A percentile compares a stretch with the other conserved stretches of the same genome.
Conservation (phyloP, 2,888 invertebrate species). For the Chloroclysta siterata region DNA sequence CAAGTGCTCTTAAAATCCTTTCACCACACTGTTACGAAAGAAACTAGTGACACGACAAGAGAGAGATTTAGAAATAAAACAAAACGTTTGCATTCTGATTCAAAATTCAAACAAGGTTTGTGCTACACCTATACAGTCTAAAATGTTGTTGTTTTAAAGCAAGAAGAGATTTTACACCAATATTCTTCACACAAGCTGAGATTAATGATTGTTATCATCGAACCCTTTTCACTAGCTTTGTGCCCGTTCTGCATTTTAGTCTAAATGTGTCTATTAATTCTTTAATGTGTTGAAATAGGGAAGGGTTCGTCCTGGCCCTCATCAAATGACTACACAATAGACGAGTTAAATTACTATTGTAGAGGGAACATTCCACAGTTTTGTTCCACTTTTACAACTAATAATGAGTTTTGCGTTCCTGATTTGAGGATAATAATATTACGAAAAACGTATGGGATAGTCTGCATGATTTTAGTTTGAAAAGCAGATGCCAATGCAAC, state of each 20-base stretch:
- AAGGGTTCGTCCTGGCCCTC: constrained; percentile 58
- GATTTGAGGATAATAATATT: constrained; percentile 16
- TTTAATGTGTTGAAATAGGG: constrained; percentile 63
- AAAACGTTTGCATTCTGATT: no score
- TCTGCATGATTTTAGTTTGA: neutral
- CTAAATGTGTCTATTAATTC: constrained; percentile 62
- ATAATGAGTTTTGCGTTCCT: constrained; percentile 23
- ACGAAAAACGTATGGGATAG: neutral
- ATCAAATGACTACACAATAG: constrained; percentile 62
- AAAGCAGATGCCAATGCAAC: no score
- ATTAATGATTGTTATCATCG: constrained; percentile 39
- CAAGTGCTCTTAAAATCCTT: no score
- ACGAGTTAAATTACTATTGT: constrained; percentile 36
- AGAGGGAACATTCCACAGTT: constrained; percentile 54
- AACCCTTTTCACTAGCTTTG: constrained; percentile 45
- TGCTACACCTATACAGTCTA: no score
- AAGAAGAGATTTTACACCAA: constrained; percentile 2
- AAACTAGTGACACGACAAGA: no score
- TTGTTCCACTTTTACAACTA: constrained; percentile 42
- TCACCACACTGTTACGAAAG: no score
- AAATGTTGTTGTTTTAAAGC: no score
- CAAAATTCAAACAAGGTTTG: no score
- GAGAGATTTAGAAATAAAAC: no score
- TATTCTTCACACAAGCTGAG: constrained; percentile 25
- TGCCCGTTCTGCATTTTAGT: constrained; percentile 48